phyloP scores from a whole-genome alignment of 2,797 vertebrate genomes.

The Neostethus bicornis region DNA sequence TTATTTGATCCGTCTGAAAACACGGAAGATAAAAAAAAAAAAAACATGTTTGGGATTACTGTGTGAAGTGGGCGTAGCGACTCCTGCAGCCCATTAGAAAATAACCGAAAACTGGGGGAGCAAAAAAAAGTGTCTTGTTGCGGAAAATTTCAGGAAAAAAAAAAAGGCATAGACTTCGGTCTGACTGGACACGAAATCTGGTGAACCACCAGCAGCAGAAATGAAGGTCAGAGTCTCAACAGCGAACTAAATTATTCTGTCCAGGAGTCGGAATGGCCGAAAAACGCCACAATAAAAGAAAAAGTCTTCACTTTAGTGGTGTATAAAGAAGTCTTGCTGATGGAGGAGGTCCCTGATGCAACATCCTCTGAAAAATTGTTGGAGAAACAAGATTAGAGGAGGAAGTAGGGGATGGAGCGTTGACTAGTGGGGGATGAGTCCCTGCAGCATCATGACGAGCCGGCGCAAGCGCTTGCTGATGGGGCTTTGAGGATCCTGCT shows the following conservation, averaged over 20 bases:
- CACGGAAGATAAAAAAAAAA: slow-evolving; percentile 18
- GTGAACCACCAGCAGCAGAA: slow-evolving; percentile 10
- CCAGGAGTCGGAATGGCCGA: slow-evolving; percentile 16
- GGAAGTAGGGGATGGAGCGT: background rate
- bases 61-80: slow-evolving; percentile 1
- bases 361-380: slow-evolving; percentile 15
- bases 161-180: too few relatives aligned
- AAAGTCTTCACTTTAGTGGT: slow-evolving; percentile 17
- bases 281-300: slow-evolving; percentile 7
- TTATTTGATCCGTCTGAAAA: slow-evolving; percentile 21
- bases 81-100: slow-evolving; percentile 29
- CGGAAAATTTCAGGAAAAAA: too few relatives aligned
- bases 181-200: too few relatives aligned
- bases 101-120: slow-evolving; percentile 41
- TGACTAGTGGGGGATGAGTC: slow-evolving; percentile 85
- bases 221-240: slow-evolving; percentile 30
- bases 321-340: slow-evolving; percentile 3
- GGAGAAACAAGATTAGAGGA: background rate
- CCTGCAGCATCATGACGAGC: slow-evolving; percentile 96
- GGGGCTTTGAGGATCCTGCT: slow-evolving; percentile 89
- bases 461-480: slow-evolving; percentile 89
- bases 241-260: slow-evolving; percentile 18
- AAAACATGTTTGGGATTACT: slow-evolving; percentile 1
- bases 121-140: too few relatives aligned
- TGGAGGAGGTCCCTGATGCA: slow-evolving; percentile 9